A percentile compares a stretch with the other conserved stretches of the same genome.
Evolutionary conservation across 2,888 invertebrate species (phyloP).

Genomic region (Dicycla oo): DNA sequence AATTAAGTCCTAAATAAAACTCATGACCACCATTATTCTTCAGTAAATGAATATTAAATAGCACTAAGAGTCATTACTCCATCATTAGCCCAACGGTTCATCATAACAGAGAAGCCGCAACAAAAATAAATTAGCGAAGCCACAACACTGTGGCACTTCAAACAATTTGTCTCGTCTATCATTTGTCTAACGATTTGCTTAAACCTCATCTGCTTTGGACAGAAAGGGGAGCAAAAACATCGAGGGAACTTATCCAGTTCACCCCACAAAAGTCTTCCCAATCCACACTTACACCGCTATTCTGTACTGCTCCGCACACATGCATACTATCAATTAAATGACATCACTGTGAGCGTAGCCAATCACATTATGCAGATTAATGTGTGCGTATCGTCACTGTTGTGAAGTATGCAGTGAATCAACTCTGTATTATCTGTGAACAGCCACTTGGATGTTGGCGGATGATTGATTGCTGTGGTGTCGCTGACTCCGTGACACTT

Average conservation of each 20-base stretch:
- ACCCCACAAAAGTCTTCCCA: slow-evolving; percentile 52
- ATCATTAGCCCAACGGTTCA: slow-evolving; percentile 43
- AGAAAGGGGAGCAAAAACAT: slow-evolving; percentile 76
- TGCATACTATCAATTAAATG: neutral
- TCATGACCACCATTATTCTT: slow-evolving; percentile 19
- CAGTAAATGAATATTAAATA: slow-evolving; percentile 47
- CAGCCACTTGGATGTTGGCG: slow-evolving; percentile 74
- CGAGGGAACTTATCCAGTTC: slow-evolving; percentile 59
- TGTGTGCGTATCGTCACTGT: slow-evolving; percentile 51
- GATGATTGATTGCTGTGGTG: slow-evolving; percentile 80
- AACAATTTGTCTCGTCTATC: slow-evolving; percentile 82
- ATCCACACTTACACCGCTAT: slow-evolving; percentile 27
- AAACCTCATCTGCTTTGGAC: slow-evolving; percentile 79
- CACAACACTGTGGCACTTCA: slow-evolving; percentile 74
- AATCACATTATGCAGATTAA: slow-evolving; percentile 19
- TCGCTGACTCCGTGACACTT: slow-evolving; percentile 71
- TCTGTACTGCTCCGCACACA: slow-evolving; percentile 31
- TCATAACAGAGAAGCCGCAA: slow-evolving; percentile 51
- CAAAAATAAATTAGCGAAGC: slow-evolving; percentile 70
- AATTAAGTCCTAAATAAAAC: slow-evolving; percentile 23
- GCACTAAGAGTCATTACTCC: slow-evolving; percentile 39
- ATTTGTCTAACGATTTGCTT: slow-evolving; percentile 83
- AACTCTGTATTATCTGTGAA: slow-evolving; percentile 57
- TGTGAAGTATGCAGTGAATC: slow-evolving; percentile 58
- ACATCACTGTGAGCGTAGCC: slow-evolving; percentile 28